These are phyloP conservation scores for Euspilapteryx auroguttella DNA, from an alignment of 2,888 invertebrate genomes.

Conservation along the genomic window DNA sequence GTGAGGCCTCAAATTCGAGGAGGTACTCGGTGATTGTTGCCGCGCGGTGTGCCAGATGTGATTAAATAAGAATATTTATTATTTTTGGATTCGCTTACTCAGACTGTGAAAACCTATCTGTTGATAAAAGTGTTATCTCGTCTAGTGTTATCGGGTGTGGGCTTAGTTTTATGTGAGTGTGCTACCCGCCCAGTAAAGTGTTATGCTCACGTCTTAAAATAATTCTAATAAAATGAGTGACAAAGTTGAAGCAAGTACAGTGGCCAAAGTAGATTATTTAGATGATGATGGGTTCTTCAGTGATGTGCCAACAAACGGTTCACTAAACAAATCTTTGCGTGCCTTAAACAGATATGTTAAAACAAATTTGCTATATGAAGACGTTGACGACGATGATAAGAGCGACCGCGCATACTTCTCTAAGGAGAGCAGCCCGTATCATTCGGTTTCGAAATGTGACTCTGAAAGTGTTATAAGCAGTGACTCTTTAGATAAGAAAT, in stretches of 20 bases:
- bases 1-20: conserved; percentile 26
- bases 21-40: too few relatives aligned
- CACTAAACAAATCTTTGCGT: conserved; percentile 35
- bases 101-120: too few relatives aligned
- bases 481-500: conserved; percentile 15
- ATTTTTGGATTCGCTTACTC: too few relatives aligned
- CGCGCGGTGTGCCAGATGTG: too few relatives aligned
- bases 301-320: conserved; percentile 32
- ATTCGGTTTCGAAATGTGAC: conserved; percentile 34
- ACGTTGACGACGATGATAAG: conserved; percentile 15
- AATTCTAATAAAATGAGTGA: neutral
- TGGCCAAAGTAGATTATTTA: neutral
- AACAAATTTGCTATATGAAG: conserved; percentile 39
- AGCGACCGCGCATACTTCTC: conserved; percentile 40
- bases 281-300: conserved; percentile 42
- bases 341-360: conserved; percentile 48
- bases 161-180: conserved; percentile 21
- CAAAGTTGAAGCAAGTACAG: too few relatives aligned
- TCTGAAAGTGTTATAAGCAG: conserved; percentile 31
- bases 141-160: too few relatives aligned
- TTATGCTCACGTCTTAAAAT: conserved; percentile 5
- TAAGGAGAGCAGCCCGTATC: conserved; percentile 43
- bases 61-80: too few relatives aligned
- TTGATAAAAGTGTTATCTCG: too few relatives aligned
- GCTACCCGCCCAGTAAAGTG: conserved; percentile 17